Base-by-base conservation (phyloP, 2,888 invertebrate species). In the Tetramorium bicarinatum region DNA sequence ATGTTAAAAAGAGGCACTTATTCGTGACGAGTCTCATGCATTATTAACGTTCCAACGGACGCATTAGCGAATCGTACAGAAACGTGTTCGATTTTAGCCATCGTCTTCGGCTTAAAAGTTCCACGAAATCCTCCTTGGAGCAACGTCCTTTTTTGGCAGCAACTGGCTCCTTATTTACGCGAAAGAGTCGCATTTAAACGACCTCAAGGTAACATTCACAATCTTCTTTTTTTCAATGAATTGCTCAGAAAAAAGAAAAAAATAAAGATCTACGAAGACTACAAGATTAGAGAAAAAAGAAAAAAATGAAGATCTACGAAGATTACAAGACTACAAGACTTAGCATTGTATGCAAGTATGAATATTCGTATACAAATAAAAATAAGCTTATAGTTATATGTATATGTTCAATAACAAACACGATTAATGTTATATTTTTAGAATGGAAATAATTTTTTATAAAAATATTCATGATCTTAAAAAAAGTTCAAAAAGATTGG, bases 121-220 rank as follows among this genome's bases (percentile, higher is more conserved):
- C 80, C 83, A 74, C 25, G 64, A 80, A 79, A 82, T 38, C 11
- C 18, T 69, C 72, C 15, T 71, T 76, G 76, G 56, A 77, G 83
- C 88, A 83, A 82, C 61, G 62, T 83, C 81, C 83, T 89, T 89
- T 89, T 89, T 77, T 15, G 29, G 34, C 52, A 18, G 38, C 49
- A 64, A 71, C 52, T 44, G 59, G 1, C 77, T 74, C n/a, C 56
- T 52, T 66, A 67, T 81, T 66, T 72, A 64, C 71, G 83, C 66
- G 74, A 77, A 69, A 79, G 84, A 71, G 64, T 79, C 84, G 87
- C 86, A 81, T 89, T 87, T 87, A 87, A 89, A 84, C 81, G 76
- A 83, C 64, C 52, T 62, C 67, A 18, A 25, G 64, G 72, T 66
- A 82, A 72, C 84, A 87, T 89, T 88, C 62, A 44, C 69, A 59